A percentile compares a stretch with the other conserved stretches of the same genome.
These are phyloP conservation scores for Dolichopus griseipennis DNA, from an alignment of 2,888 invertebrate genomes.

Conservation along the genomic window DNA sequence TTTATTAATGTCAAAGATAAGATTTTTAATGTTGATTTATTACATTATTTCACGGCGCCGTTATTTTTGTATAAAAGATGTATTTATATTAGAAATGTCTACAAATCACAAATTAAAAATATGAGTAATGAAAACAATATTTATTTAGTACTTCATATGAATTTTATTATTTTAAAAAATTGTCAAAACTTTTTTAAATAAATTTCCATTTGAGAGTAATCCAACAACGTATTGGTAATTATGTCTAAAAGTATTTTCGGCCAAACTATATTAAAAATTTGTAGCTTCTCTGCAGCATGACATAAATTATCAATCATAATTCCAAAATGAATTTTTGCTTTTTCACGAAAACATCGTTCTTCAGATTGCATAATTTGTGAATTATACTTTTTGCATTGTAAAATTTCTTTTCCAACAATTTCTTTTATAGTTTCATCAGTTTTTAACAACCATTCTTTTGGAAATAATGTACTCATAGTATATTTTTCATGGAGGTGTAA, in stretches of 20 bases:
- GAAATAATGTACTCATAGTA: constrained; percentile 44
- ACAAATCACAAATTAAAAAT: too few relatives aligned
- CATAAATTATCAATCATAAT: constrained; percentile 63
- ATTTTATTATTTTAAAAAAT: neutral
- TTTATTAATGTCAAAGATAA: too few relatives aligned
- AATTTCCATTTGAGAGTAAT: constrained; percentile 70
- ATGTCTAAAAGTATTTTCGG: constrained; percentile 66
- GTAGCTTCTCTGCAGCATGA: constrained; percentile 67
- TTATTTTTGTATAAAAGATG: too few relatives aligned
- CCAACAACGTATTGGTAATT: constrained; percentile 65
- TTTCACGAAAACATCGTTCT: constrained; percentile 55
- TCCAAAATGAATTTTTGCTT: constrained; percentile 62
- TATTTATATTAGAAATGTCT: too few relatives aligned
- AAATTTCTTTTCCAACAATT: constrained; percentile 77
- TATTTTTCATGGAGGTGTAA: constrained; percentile 57
- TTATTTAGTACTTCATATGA: too few relatives aligned
- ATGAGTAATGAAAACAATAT: too few relatives aligned
- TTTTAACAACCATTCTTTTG: constrained; percentile 61
- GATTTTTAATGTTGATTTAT: too few relatives aligned
- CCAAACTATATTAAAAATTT: constrained; percentile 67
- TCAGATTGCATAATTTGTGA: constrained; percentile 1
- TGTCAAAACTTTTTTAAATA: constrained; percentile 58
- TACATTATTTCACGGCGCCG: too few relatives aligned
- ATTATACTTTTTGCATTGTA: constrained; percentile 55
- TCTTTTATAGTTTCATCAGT: constrained; percentile 69